Percentiles rank a stretch among this genome's conserved stretches.
Evolutionary conservation across 2,113 vertebrate species (phyloP).

Genomic region (Psephotus haematonotus): DNA sequence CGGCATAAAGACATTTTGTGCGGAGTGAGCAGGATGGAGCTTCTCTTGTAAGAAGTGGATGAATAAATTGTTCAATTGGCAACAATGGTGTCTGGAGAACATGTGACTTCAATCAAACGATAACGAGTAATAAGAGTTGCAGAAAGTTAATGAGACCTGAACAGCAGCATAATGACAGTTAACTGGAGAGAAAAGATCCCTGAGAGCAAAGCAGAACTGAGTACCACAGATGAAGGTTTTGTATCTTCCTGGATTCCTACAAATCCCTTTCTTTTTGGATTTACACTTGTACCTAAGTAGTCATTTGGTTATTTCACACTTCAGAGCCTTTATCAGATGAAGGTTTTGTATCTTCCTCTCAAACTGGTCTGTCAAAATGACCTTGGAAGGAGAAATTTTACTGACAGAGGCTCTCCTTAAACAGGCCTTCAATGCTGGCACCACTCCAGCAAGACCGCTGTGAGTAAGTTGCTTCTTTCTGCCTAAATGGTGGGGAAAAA

Average conservation of each 20-base stretch:
- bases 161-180: conserved; percentile 19
- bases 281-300: neutral
- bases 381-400: neutral
- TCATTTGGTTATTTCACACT: conserved; percentile 10
- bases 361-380: neutral
- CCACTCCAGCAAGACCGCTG: neutral
- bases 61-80: neutral
- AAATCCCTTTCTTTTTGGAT: neutral
- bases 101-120: neutral
- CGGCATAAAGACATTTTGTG: neutral
- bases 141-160: conserved; percentile 28
- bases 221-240: neutral
- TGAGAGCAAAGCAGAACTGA: neutral
- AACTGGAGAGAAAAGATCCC: conserved; percentile 28
- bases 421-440: neutral
- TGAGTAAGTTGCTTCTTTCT: neutral
- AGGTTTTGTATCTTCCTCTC: neutral
- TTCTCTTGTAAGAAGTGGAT: neutral
- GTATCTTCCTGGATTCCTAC: neutral
- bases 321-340: conserved; percentile 8
- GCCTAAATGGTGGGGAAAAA: neutral
- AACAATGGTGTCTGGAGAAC: neutral
- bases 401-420: neutral
- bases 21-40: neutral
- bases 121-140: neutral